Conservation (phyloP, 2,888 invertebrate species). For the Patella caerulea region DNA sequence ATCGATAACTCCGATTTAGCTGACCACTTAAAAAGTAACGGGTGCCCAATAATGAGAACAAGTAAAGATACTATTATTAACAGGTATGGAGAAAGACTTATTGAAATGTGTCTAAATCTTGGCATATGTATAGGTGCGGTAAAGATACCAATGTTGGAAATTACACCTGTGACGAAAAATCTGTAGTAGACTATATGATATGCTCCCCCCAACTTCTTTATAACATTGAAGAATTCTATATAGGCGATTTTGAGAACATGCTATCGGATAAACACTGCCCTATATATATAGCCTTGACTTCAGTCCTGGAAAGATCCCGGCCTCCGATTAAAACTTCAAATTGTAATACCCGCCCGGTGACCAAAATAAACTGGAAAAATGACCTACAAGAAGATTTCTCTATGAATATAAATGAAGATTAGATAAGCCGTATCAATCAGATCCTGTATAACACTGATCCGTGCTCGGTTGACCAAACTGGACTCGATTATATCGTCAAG, state of each 20-base stretch:
- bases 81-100: neutral
- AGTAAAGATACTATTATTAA: neutral
- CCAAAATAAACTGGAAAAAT: constrained; percentile 1
- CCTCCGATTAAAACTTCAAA: neutral
- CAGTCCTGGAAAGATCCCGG: neutral
- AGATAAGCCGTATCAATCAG: neutral
- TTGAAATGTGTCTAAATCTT: neutral
- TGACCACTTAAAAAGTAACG: neutral
- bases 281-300: neutral
- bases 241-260: neutral
- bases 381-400: neutral
- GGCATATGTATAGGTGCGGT: neutral
- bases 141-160: neutral
- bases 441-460: neutral
- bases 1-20: too few species aligned
- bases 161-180: neutral
- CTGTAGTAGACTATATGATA: neutral
- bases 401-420: neutral
- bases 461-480: neutral
- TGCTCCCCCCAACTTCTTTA: neutral
- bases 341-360: neutral
- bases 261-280: constrained; percentile 2
- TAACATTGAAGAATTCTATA: neutral
- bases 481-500: neutral
- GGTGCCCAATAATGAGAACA: neutral